Base-by-base conservation (phyloP, 1,140 invertebrate species). In the Heliconius nattereri region DNA sequence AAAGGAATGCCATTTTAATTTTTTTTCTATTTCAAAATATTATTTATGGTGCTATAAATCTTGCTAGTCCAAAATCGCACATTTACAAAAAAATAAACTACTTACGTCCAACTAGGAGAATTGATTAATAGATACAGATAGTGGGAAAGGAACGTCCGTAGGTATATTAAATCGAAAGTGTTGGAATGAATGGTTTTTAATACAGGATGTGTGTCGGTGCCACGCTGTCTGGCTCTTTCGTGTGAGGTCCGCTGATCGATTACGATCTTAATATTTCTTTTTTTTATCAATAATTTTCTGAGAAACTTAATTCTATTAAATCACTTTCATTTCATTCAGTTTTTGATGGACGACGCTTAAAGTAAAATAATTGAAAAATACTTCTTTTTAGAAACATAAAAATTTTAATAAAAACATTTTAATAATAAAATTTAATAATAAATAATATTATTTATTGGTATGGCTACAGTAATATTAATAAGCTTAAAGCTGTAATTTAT, bases 21-120 rank as follows among this genome's bases (percentile, higher is more conserved):
- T 82, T 79, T 77, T 76, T 66, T 76, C 77, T 81, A 78, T 84
- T 85, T 37, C 3, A 23, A 60, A 80, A 81, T 82, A 82, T 81
- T 83, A 87, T 86, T 86, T 86, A 87, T 78, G 85, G 80, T 40
- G 16, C 78, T 60, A 86, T 86, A 83, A 85, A 86, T 86, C 84
- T 84, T 81, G 57, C 26, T 29, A 35, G 26, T 71, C 70, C n/a
- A 71, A 13, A 73, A 57, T 80, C 66, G 57, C 78, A 80, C 32
- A 60, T 19, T 71, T n/a, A 54, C 23, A 73, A 66, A 66, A 32
- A 66, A 66, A 66, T 29, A 7, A 60, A 71, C 73, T 35, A 45
- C 73, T 73, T 74, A 70, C 73, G 75, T 72, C 79, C 66, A 77
- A 40, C 75, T 71, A 32, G 76, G 66, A 16, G n/a, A 11, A 13